Evolutionary conservation across 1,140 invertebrate genomes (phyloP).

Genomic region (Oedothorax gibbosus): DNA sequence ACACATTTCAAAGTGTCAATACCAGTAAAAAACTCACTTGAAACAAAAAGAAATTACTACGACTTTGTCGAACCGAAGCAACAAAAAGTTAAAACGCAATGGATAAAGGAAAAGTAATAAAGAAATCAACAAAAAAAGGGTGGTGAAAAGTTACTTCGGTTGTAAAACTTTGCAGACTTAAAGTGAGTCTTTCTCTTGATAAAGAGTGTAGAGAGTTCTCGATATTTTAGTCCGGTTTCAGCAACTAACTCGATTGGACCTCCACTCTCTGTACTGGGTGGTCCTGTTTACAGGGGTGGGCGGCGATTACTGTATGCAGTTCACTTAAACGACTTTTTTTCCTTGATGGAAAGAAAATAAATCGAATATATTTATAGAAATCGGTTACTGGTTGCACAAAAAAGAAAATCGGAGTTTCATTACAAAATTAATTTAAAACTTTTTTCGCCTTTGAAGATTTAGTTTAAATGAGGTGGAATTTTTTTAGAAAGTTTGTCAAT

Average conservation of each 20-base stretch:
- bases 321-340: constrained; percentile 28
- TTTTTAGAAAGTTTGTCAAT: background rate
- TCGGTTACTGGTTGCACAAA: background rate
- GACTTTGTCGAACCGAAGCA: background rate
- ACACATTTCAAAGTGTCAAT: no score
- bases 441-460: background rate
- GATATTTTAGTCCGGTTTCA: constrained; percentile 36
- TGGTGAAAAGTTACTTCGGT: constrained; percentile 37
- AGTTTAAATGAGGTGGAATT: background rate
- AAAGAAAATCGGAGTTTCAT: background rate
- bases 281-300: background rate
- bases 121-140: constrained; percentile 2
- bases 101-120: constrained; percentile 1
- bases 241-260: constrained; percentile 27
- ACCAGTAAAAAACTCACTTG: no score
- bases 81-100: background rate
- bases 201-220: constrained; percentile 25
- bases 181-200: constrained; percentile 48
- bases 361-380: constrained; percentile 30
- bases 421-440: background rate
- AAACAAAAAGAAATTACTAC: no score
- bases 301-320: constrained; percentile 32
- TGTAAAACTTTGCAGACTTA: constrained; percentile 44
- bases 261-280: constrained; percentile 9
- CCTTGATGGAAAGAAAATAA: constrained; percentile 35